phyloP scores from a whole-genome alignment of 1,140 invertebrate species.

The Eriosoma lanigerum region DNA sequence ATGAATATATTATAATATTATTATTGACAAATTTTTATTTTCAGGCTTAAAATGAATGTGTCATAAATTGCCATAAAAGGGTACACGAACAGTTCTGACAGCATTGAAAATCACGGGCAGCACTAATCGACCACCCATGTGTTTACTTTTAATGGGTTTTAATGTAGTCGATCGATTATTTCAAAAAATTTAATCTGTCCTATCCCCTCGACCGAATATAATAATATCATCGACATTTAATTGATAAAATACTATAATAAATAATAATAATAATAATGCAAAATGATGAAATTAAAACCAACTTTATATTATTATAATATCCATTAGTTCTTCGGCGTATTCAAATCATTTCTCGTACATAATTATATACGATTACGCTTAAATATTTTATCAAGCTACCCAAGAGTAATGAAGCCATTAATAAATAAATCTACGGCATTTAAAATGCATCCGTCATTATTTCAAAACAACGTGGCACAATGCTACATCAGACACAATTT shows the following conservation, averaged over 20 bases:
- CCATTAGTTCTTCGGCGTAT: background rate
- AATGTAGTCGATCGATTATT: background rate
- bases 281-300: background rate
- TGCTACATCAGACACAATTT: no score
- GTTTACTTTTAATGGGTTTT: background rate
- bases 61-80: background rate
- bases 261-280: background rate
- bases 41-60: background rate
- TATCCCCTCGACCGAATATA: background rate
- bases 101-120: slow-evolving; percentile 11
- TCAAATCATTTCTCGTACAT: background rate
- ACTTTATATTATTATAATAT: slow-evolving; percentile 20
- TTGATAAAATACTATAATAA: no score
- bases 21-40: background rate
- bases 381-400: slow-evolving; percentile 27
- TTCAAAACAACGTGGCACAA: background rate
- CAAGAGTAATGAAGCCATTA: background rate
- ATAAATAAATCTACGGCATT: slow-evolving; percentile 33
- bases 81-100: background rate
- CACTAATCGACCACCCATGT: background rate
- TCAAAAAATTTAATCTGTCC: slow-evolving; percentile 1
- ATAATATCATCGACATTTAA: background rate
- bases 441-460: slow-evolving; percentile 4
- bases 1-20: no score
- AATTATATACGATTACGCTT: background rate